Evolutionary conservation across 2,888 invertebrate species (phyloP).

Genomic region (Tenthredo mesomela): DNA sequence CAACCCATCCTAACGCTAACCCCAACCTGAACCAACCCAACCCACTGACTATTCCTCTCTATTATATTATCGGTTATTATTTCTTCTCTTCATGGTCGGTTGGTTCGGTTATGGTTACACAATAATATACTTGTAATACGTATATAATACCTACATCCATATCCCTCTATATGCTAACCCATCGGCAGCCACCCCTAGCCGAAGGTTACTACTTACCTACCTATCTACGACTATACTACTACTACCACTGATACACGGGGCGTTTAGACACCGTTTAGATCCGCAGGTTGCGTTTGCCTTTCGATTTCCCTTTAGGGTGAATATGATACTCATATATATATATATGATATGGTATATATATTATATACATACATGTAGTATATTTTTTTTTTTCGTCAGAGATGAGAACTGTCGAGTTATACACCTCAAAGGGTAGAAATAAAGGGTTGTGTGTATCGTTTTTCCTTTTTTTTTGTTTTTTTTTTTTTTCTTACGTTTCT

Average conservation of each 20-base stretch:
- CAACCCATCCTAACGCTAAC: background rate
- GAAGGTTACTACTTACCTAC: background rate
- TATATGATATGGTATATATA: background rate
- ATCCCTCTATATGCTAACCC: background rate
- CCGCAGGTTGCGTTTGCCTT: conserved; percentile 49
- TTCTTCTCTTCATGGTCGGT: conserved; percentile 18
- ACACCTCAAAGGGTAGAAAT: background rate
- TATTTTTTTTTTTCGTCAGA: conserved; percentile 52
- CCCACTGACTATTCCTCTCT: background rate
- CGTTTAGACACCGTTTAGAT: conserved; percentile 70
- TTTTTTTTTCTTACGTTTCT: background rate
- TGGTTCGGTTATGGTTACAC: conserved; percentile 7
- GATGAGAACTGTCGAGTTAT: background rate
- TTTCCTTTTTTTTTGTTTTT: background rate
- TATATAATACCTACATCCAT: background rate
- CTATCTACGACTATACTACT: background rate
- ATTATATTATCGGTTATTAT: conserved; percentile 45
- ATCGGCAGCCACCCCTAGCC: background rate
- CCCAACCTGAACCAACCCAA: background rate
- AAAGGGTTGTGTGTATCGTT: background rate
- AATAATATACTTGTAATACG: conserved; percentile 28
- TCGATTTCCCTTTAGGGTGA: conserved; percentile 65
- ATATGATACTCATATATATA: conserved; percentile 65
- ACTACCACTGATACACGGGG: conserved; percentile 65
- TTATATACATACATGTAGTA: no score